A percentile compares a stretch with the other conserved stretches of the same genome.
phyloP scores from a whole-genome alignment of 1,140 invertebrate species.

The Heterodera schachtii region DNA sequence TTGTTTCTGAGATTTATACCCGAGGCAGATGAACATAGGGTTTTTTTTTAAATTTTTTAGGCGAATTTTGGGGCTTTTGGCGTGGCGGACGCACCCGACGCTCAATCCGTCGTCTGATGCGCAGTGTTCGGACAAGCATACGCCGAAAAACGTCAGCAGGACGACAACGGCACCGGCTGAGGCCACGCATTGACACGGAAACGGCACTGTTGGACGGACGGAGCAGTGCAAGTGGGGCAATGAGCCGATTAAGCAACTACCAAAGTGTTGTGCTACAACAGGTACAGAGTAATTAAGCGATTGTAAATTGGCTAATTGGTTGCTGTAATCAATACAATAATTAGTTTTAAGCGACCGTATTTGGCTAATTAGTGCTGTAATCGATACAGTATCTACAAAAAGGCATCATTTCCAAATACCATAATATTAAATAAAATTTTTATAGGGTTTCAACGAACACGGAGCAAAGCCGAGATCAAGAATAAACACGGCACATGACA shows the following conservation, averaged over 20 bases:
- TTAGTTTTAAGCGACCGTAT: too few species aligned
- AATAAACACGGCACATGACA: not conserved
- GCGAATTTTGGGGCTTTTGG: conserved; percentile 30
- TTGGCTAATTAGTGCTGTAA: too few species aligned
- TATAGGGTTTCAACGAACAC: too few species aligned
- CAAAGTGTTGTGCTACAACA: conserved; percentile 15
- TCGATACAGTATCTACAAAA: too few species aligned
- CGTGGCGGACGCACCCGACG: conserved; percentile 25
- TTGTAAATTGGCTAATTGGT: too few species aligned
- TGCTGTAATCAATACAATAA: too few species aligned
- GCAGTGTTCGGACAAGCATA: conserved; percentile 16
- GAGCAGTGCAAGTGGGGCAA: not conserved
- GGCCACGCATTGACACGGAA: not conserved
- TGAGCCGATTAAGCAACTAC: conserved; percentile 12
- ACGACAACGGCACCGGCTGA: not conserved
- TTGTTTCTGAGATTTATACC: too few species aligned
- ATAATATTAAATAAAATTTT: too few species aligned
- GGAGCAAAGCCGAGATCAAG: not conserved
- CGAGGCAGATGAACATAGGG: not conserved
- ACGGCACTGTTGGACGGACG: conserved; percentile 24
- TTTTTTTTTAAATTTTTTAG: not conserved
- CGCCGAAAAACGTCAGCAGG: not conserved
- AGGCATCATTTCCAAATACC: too few species aligned
- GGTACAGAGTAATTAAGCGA: not conserved
- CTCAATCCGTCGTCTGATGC: conserved; percentile 20